Base-by-base conservation (phyloP, 2,888 invertebrate genomes). In the Dione juno region DNA sequence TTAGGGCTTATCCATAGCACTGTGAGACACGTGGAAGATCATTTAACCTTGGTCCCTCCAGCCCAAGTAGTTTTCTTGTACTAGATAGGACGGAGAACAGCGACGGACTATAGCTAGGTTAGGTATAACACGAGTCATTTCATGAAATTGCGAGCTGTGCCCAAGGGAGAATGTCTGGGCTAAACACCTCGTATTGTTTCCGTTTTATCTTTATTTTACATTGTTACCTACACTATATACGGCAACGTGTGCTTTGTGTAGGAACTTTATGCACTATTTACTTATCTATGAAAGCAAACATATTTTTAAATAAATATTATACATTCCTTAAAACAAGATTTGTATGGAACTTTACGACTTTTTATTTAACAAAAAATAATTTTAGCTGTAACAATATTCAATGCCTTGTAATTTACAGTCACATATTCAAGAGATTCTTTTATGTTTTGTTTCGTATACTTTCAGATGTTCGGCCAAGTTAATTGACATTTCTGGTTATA, bases 61-160 rank as follows among this genome's bases (percentile, higher is more conserved):
- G 65, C 59, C 66, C 66, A 68, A 64, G 72, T 72, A 76, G 78
- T 77, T 81, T 71, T 80, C 83, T 81, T 79, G 82, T 79, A 78
- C 81, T 81, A 82, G 82, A 81, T 78, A 77, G 78, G 77, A 79
- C 80, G 83, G 82, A 84, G 81, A 84, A 81, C 81, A 81, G 80
- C 85, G 81, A 81, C 54, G 61, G 53, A 40, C 52, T 66, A 43
- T 75, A 72, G 72, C 63, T 77, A 76, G 61, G 72, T 77, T 52
- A 64, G 48, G 50, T 64, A 76, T 75, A 74, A 74, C 73, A 74
- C 75, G 74, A 74, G 77, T 75, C 75, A 75, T 88, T 88, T 88
- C 88, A 88, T 85, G 90, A 90, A 91, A 90, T 90, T 89, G 90
- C 89, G 84, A 88, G 85, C 85, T 79, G 80, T 81, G 83, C 90